Evolutionary conservation across 2,888 invertebrate species (phyloP), one percentile per base, ranked within the genome.

Genomic region (Papilio gigon): DNA sequence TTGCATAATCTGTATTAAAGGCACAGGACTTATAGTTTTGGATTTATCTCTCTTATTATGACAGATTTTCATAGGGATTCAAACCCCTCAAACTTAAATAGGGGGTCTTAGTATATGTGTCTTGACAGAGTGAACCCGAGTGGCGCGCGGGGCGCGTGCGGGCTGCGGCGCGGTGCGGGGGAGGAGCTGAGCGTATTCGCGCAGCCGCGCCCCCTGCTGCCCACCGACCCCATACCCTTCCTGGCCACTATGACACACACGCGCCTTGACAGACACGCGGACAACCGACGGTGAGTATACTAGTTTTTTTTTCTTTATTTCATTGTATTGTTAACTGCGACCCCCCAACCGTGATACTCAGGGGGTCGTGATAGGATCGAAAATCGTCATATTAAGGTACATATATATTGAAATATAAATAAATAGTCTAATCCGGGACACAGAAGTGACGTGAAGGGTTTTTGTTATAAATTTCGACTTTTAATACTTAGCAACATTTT

Each of bases 141-240:
- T 30, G 73, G 75, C 0, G 78, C 78, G 8, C 76, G 76, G 2
- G 78, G 74, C 64, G 73, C 75, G 40, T 73, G 76, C 37, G 83
- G 86, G 0, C 82, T 84, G 77, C 65, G 73, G 76, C 0, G 78
- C 44, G 88, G 86, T 1, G 86, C 83, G 0, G 89, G 89, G 0
- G 89, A 89, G 65, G 85, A 88, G 65, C 61, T 87, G 30, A 80
- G 78, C 44, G 22, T 79, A 61, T 80, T 84, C 71, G 59, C 75
- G 0, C 77, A 74, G 61, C 80, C 88, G 0, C 72, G 80, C 6
- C 73, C 85, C 0, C 44, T 84, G 20, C 67, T 83, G 53, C 89
- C 89, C 0, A 84, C 84, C 0, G 88, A 88, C 66, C 70, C 75
- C 2, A 40, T 88, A 67, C 89, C 89, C 1, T 89, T 89, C 67